Percentiles rank a stretch among this genome's conserved stretches.
Evolutionary conservation across 2,888 invertebrate genomes (phyloP).

Genomic region (Philonicus albiceps): DNA sequence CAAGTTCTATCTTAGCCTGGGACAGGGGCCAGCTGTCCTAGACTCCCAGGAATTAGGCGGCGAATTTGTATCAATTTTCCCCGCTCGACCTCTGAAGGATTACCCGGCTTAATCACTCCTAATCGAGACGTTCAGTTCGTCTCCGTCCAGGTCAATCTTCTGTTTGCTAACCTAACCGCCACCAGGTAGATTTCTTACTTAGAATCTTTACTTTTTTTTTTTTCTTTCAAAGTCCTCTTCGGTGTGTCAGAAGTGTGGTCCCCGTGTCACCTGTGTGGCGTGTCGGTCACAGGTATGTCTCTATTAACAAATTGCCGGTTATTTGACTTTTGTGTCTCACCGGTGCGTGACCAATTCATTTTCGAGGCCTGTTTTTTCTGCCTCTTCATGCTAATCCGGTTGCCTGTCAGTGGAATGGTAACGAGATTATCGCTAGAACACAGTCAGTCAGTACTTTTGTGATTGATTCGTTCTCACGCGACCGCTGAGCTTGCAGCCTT

Average conservation of each 20-base stretch:
- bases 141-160: neutral
- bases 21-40: neutral
- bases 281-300: neutral
- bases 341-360: neutral
- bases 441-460: neutral
- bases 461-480: neutral
- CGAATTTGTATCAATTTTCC: slow-evolving; percentile 20
- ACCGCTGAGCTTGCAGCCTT: neutral
- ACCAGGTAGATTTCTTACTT: slow-evolving; percentile 7
- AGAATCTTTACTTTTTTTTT: neutral
- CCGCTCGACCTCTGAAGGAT: neutral
- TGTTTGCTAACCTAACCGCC: neutral
- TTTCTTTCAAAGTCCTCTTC: neutral
- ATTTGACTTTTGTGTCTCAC: neutral
- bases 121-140: neutral
- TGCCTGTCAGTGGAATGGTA: neutral
- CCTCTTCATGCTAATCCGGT: neutral
- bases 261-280: neutral
- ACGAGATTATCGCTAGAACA: neutral
- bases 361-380: neutral
- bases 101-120: slow-evolving; percentile 6
- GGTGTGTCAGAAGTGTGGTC: neutral
- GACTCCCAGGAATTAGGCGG: neutral
- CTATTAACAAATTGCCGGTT: neutral
- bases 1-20: neutral